A percentile compares a stretch with the other conserved stretches of the same genome.
Conservation (phyloP, 2,797 vertebrate genomes). For the Yasuhikotakia modesta region DNA sequence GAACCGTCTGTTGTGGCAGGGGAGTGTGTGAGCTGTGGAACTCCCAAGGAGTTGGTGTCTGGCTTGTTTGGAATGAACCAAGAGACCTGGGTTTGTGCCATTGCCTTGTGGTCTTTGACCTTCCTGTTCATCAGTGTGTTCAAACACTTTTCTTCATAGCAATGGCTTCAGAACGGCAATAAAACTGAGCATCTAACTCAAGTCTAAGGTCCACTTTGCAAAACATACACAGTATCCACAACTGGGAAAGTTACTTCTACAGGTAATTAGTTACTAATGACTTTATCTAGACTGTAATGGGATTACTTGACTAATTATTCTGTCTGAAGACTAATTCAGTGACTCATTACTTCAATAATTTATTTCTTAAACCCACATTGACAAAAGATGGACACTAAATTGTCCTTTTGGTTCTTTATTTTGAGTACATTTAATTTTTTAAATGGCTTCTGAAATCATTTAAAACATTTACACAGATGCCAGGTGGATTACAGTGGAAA, state of each 20-base stretch:
- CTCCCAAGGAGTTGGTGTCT: slow-evolving; percentile 32
- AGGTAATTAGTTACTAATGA: slow-evolving; percentile 5
- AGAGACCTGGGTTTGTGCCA: slow-evolving; percentile 35
- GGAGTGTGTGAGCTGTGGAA: slow-evolving; percentile 7
- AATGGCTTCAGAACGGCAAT: slow-evolving; percentile 1
- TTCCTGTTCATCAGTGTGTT: slow-evolving; percentile 35
- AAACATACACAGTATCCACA: slow-evolving; percentile 5
- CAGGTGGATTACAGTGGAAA: too few species aligned
- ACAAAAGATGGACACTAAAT: background rate
- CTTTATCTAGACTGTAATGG: background rate
- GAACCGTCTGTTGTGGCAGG: background rate
- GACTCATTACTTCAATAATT: background rate
- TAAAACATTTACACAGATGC: too few species aligned
- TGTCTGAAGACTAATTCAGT: slow-evolving; percentile 5
- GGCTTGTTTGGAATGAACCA: slow-evolving; percentile 33
- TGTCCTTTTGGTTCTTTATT: background rate
- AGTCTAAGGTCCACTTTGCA: background rate
- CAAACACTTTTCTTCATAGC: background rate
- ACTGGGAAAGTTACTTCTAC: background rate
- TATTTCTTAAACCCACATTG: background rate
- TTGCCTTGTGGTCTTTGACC: slow-evolving; percentile 46
- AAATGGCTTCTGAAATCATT: background rate
- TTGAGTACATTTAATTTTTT: background rate
- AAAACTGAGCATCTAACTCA: background rate
- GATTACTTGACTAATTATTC: slow-evolving; percentile 7